Percentiles rank a stretch among this genome's conserved stretches.
These are phyloP conservation scores for Catharus bicknelli DNA, from an alignment of 2,113 vertebrate genomes.

Conservation along the genomic window DNA sequence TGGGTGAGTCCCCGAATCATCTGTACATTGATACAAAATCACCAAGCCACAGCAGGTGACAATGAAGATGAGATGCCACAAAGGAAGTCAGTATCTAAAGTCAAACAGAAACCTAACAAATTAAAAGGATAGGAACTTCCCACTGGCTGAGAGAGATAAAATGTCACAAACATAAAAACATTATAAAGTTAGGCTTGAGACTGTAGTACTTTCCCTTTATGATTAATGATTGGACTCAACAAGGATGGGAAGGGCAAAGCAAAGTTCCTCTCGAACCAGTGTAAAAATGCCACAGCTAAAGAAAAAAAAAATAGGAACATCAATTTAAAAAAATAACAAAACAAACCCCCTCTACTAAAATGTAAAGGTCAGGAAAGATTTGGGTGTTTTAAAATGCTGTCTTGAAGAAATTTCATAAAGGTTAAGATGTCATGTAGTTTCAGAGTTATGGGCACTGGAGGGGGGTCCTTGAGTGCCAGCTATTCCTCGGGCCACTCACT, in stretches of 20 bases:
- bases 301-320: conserved; percentile 77
- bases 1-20: background rate
- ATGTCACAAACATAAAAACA: conserved; percentile 78
- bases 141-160: conserved; percentile 68
- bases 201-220: conserved; percentile 67
- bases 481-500: conserved; percentile 73
- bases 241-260: conserved; percentile 71
- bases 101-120: conserved; percentile 57
- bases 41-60: background rate
- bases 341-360: conserved; percentile 71
- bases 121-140: conserved; percentile 66
- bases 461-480: conserved; percentile 73
- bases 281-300: conserved; percentile 82
- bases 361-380: conserved; percentile 86
- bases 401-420: conserved; percentile 85
- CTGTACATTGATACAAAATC: background rate
- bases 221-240: conserved; percentile 80
- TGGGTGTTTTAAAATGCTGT: conserved; percentile 88
- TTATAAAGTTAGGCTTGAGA: conserved; percentile 74
- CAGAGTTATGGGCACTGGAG: conserved; percentile 75
- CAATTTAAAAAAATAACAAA: conserved; percentile 77
- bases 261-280: conserved; percentile 75
- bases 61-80: background rate
- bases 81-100: conserved; percentile 23
- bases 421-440: conserved; percentile 87